Conservation (phyloP, 2,113 vertebrate species). For the Leucosticte australis region DNA sequence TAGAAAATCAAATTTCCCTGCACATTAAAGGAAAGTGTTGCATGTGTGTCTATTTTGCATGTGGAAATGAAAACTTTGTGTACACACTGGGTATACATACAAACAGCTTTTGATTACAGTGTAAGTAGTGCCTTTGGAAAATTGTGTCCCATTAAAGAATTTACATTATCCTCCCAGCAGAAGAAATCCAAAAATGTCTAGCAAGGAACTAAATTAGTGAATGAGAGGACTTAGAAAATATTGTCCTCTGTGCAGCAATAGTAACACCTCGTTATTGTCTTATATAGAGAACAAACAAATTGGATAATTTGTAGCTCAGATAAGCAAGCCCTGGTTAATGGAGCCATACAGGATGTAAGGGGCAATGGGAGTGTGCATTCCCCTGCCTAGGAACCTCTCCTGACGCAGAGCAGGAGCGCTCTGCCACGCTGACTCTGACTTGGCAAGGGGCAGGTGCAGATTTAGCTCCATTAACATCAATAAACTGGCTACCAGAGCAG, state of each 20-base stretch:
- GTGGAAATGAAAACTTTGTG: neutral
- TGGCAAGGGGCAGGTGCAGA: neutral
- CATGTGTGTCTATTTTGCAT: neutral
- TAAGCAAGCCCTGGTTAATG: neutral
- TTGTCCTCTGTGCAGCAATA: neutral
- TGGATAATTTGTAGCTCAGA: neutral
- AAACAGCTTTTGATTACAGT: neutral
- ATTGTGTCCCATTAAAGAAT: constrained; percentile 15
- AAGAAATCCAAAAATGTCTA: neutral
- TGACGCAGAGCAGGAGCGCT: fast-evolving
- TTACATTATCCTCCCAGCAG: neutral
- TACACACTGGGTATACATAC: neutral
- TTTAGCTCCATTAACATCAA: neutral
- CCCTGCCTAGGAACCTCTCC: neutral
- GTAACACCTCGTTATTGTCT: neutral
- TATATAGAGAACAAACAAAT: neutral
- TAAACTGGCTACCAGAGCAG: neutral
- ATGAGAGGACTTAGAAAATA: neutral
- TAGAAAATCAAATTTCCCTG: neutral
- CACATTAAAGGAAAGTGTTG: neutral
- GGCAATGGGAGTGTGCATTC: neutral
- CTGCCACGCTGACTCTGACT: neutral
- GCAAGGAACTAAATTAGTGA: constrained; percentile 6
- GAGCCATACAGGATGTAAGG: neutral
- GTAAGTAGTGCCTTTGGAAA: neutral